These are phyloP conservation scores for Pogonocichla stellata DNA, from an alignment of 2,113 vertebrate species.

Conservation along the genomic window DNA sequence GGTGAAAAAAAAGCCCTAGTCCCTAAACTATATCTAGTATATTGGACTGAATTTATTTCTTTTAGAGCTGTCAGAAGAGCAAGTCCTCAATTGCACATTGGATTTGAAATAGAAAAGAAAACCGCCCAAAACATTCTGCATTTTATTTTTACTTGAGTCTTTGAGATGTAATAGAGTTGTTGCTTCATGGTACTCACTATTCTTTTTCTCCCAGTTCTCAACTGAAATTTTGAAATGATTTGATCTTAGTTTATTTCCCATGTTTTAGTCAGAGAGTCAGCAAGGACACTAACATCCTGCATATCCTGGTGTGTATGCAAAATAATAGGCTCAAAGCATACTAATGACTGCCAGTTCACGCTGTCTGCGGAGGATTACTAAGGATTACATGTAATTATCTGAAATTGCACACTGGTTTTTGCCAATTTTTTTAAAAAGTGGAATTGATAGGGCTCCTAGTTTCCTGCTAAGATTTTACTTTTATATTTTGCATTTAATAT, in stretches of 20 bases:
- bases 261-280: neutral
- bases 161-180: neutral
- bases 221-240: neutral
- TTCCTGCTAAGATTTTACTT: conserved; percentile 21
- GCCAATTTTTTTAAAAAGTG: neutral
- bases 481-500: neutral
- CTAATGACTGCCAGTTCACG: conserved; percentile 39
- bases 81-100: neutral
- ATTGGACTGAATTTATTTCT: neutral
- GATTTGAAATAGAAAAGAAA: neutral
- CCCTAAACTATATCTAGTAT: neutral
- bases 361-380: conserved; percentile 45
- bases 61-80: neutral
- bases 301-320: conserved; percentile 16
- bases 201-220: neutral
- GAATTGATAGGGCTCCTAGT: conserved; percentile 47
- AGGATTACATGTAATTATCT: conserved; percentile 72
- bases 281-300: neutral
- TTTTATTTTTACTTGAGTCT: neutral
- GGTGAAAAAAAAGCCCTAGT: neutral
- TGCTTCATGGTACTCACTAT: neutral
- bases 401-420: conserved; percentile 46
- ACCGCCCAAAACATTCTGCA: neutral
- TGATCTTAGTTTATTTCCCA: conserved; percentile 12
- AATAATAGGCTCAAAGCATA: conserved; percentile 31